Base-by-base conservation (phyloP, 2,888 invertebrate species). In the Omphaloscelis lunosa region DNA sequence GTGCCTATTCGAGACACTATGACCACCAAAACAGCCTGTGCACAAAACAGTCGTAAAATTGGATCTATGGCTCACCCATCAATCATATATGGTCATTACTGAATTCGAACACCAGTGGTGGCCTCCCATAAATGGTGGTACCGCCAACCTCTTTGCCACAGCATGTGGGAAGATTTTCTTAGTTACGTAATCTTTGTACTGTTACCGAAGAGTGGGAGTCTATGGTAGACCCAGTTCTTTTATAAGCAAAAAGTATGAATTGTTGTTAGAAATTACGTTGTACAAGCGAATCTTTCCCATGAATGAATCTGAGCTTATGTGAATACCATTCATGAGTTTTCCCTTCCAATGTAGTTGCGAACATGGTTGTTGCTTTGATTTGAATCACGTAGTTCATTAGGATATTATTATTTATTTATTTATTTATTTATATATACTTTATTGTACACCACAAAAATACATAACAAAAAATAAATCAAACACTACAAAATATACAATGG, bases 201-300 rank as follows among this genome's bases (percentile, higher is more conserved):
- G 85, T 86, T 89, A 87, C 58, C 29, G 15, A 63, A 59, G 78
- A 81, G 84, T 87, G 82, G 81, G 84, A 83, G 82, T 70, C 71
- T 59, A 56, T 66, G 39, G 63, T 15, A 87, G 82, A 83, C 87
- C 83, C 79, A 89, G 82, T 88, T 83, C 81, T 83, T 88, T 75
- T 69, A 48, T 51, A 20, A 23, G 58, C 71, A 88, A 89, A 89
- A 88, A 88, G 34, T 27, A 56, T 51, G 69, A 75, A 88, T 89
- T 86, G 82, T 86, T 72, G 20, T 65, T 76, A 79, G 75, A 86
- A 84, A 89, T 88, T 88, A 89, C 84, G 88, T 89, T 84, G 83
- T 79, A 23, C 51, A 87, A 89, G 79, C 77, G 79, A 84, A 82
- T 86, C 66, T 88, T 89, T 88, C 88, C 76, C 88, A 89, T 82